Evolutionary conservation across 1,140 invertebrate genomes (phyloP).

Genomic region (Eurosta solidaginis): DNA sequence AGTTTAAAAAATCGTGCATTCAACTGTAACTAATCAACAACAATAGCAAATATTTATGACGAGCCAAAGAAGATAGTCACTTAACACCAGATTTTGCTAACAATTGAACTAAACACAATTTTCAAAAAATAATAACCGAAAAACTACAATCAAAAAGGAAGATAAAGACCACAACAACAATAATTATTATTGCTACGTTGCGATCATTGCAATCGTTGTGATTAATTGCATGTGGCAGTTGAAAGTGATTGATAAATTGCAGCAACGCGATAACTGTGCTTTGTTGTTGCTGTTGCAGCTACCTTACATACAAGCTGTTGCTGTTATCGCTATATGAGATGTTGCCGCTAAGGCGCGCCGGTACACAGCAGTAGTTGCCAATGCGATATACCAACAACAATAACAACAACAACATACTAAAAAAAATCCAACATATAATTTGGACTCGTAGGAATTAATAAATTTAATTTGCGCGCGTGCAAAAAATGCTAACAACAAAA

Average conservation of each 20-base stretch:
- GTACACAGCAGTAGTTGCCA: neutral
- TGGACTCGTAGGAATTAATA: neutral
- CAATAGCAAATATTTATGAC: neutral
- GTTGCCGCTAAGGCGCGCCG: constrained; percentile 3
- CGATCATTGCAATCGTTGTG: constrained; percentile 15
- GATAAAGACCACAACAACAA: neutral
- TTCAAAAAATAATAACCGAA: neutral
- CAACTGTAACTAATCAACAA: neutral
- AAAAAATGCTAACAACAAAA: neutral
- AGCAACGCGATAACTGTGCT: constrained; percentile 9
- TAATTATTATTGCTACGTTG: neutral
- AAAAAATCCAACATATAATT: neutral
- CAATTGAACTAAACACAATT: neutral
- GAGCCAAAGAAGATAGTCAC: neutral
- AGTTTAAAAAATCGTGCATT: neutral
- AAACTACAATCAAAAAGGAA: neutral
- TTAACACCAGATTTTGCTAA: constrained; percentile 4
- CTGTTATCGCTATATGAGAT: neutral
- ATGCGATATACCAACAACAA: constrained; percentile 4
- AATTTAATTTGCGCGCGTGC: constrained; percentile 2
- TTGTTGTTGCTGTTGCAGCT: neutral
- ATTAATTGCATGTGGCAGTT: constrained; percentile 28
- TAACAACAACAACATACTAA: no score
- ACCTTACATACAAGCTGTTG: neutral
- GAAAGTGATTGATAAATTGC: constrained; percentile 28